Evolutionary conservation across 1,140 invertebrate genomes (phyloP), one percentile per base, ranked within the genome.

Genomic region (Aphidius ervi): DNA sequence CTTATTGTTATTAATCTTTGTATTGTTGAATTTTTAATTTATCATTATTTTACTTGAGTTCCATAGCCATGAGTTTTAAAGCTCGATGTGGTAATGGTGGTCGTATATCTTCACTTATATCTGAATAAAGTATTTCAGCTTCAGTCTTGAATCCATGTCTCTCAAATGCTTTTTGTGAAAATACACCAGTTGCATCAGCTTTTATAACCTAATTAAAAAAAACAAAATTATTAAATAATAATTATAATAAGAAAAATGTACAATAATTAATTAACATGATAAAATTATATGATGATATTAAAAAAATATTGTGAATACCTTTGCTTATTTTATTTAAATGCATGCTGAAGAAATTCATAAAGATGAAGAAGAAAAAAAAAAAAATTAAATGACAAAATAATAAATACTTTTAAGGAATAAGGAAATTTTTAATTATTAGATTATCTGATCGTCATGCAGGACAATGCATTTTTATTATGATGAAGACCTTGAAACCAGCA

Each of bases 101-200:
- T 67, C 85, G 81, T 1, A 84, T 84, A 4, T 75, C 67, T 58
- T 80, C 79, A 54, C 86, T 81, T 39, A 84, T 79, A 60, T 90
- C 87, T 5, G 75, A 79, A 67, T 92, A 92, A 6, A 77, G 76
- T 6, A 91, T 82, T 61, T 86, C 84, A 10, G 83, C 79, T 31
- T 87, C 75, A 1, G 83, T 82, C 52, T 83, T 75, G 62, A 91
- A 85, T 1, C 88, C 89, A 10, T 86, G 76, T 23, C 84, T 86
- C 68, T 82, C 81, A 52, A 86, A 84, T 23, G 89, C 87, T 67
- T 86, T 88, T 69, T 92, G 89, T 0, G 90, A 91, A 67, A 83
- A 92, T 0, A 87, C 80, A 20, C 89, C 89, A 1, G 90, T 92
- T 5, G 89, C 88, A 68, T 92, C 90, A 20, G 85, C 86, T 73